A percentile compares a stretch with the other conserved stretches of the same genome.
phyloP scores from a whole-genome alignment of 2,113 vertebrate species.

The Tachycineta bicolor region DNA sequence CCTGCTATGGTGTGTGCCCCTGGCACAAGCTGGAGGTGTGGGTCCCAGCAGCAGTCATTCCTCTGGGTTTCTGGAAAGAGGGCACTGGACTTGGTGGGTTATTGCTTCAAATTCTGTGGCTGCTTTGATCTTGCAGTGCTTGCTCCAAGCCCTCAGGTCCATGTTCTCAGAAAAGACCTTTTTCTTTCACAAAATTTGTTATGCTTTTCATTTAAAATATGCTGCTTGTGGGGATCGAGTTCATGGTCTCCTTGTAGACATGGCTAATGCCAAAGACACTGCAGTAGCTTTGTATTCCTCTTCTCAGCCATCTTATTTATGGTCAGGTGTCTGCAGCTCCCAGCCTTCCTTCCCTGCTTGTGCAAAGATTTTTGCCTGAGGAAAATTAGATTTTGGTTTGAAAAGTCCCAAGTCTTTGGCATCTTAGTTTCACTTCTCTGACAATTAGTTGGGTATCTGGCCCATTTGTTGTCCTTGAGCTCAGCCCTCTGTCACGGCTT shows the following conservation, averaged over 20 bases:
- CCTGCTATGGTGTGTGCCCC: accelerated
- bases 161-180: neutral
- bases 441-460: neutral
- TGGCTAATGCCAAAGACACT: neutral
- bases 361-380: neutral
- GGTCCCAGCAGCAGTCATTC: neutral
- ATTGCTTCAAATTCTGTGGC: accelerated
- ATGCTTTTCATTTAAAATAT: neutral
- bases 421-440: neutral
- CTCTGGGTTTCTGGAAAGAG: neutral
- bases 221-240: neutral
- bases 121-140: neutral
- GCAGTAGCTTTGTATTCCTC: neutral
- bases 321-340: neutral
- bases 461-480: neutral
- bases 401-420: neutral
- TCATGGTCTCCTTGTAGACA: neutral
- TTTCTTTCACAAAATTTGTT: neutral
- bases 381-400: neutral
- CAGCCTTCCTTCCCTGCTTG: neutral
- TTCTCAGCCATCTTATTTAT: neutral
- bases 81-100: accelerated
- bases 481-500: neutral
- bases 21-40: neutral
- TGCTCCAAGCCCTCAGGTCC: neutral